Conservation (phyloP, 2,113 vertebrate genomes). For the Eurystomus gularis region DNA sequence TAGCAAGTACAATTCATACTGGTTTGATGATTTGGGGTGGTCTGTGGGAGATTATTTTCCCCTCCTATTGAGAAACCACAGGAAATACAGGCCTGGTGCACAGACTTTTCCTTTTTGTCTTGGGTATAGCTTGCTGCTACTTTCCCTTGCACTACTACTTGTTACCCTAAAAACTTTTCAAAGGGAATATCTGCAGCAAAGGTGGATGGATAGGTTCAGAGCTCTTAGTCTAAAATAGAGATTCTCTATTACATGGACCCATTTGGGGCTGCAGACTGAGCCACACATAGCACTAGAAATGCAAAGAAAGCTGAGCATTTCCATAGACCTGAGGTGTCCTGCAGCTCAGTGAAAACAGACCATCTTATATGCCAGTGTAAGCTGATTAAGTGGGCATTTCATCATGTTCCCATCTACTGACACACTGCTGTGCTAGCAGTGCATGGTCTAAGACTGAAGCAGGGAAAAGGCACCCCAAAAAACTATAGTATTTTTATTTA, state of each 20-base stretch:
- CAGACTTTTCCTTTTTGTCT: not conserved
- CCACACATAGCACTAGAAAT: not conserved
- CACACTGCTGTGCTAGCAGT: not conserved
- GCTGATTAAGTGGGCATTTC: not conserved
- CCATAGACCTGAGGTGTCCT: not conserved
- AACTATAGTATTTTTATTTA: not conserved
- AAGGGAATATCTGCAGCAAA: not conserved
- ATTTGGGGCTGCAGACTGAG: not conserved
- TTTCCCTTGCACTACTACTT: not conserved
- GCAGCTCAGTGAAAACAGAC: not conserved
- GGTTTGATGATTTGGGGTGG: conserved; percentile 56
- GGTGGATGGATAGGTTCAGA: not conserved
- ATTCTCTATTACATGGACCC: not conserved
- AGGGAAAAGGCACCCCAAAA: not conserved
- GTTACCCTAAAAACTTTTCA: not conserved
- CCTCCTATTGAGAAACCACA: conserved; percentile 34
- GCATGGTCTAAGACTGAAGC: not conserved
- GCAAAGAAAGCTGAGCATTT: not conserved
- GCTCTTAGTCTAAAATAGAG: not conserved
- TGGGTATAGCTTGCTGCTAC: not conserved
- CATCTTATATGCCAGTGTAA: not conserved
- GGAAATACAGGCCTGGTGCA: not conserved
- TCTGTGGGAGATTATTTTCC: conserved; percentile 43
- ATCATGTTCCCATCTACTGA: not conserved
- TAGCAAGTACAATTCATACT: not conserved